Percentiles rank a stretch among this genome's conserved stretches.
phyloP scores from a whole-genome alignment of 2,797 vertebrate species.

The Cichlasoma orientale region DNA sequence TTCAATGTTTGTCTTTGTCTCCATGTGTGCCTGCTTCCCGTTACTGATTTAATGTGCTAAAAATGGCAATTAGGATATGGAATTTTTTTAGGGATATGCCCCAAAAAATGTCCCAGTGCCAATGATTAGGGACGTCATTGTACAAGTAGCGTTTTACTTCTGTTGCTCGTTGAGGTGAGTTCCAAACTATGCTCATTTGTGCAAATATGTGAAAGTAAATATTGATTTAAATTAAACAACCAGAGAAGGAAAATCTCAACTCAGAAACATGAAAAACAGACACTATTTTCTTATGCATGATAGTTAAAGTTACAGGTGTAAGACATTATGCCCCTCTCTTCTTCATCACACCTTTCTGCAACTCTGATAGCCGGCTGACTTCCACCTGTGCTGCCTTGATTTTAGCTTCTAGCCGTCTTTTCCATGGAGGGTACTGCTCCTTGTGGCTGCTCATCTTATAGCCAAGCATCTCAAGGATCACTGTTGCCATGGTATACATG shows the following conservation, averaged over 20 bases:
- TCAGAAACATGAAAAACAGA: background rate
- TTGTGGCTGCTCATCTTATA: too few relatives aligned
- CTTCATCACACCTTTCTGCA: too few relatives aligned
- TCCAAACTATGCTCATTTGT: background rate
- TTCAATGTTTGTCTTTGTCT: background rate
- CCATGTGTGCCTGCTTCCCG: background rate
- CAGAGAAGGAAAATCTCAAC: background rate
- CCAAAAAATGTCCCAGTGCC: background rate
- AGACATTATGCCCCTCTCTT: too few relatives aligned
- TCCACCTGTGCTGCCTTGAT: too few relatives aligned
- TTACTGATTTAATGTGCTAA: background rate
- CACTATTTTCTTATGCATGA: background rate
- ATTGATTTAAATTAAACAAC: background rate
- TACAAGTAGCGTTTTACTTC: background rate
- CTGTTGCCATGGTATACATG: too few relatives aligned
- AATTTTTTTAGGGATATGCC: too few relatives aligned
- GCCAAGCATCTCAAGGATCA: too few relatives aligned
- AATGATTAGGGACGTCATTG: background rate
- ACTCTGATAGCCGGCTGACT: too few relatives aligned
- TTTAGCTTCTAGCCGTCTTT: too few relatives aligned
- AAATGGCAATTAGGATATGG: background rate
- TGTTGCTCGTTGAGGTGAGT: background rate
- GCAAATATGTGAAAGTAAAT: background rate
- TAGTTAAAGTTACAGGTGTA: too few relatives aligned
- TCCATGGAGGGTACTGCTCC: too few relatives aligned